These are phyloP conservation scores for Oscheius myriophilus DNA, from an alignment of 2,888 invertebrate genomes.

Conservation along the genomic window DNA sequence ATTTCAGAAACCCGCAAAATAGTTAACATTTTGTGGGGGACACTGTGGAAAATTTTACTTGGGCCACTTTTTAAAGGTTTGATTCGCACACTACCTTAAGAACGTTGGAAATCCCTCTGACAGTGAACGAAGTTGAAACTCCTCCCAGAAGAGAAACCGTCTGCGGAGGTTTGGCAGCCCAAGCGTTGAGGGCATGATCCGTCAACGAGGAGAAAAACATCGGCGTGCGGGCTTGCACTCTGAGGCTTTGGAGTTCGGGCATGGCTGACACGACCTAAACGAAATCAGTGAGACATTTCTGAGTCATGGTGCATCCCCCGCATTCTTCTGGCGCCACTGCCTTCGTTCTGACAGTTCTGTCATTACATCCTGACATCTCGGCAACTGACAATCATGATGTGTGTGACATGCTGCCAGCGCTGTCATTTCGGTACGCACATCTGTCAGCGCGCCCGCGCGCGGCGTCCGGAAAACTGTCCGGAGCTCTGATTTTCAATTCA, in stretches of 20 bases:
- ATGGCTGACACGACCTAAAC: conserved; percentile 38
- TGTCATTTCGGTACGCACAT: conserved; percentile 31
- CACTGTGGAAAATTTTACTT: too few relatives aligned
- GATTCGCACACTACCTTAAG: conserved; percentile 24
- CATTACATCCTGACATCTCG: conserved; percentile 31
- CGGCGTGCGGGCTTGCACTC: conserved; percentile 40
- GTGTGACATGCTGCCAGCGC: conserved; percentile 29
- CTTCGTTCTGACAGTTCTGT: conserved; percentile 27
- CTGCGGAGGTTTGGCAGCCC: conserved; percentile 27
- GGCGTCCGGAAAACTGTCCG: conserved; percentile 18
- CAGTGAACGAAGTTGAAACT: conserved; percentile 15
- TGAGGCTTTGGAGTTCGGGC: conserved; percentile 31
- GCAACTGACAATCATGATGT: conserved; percentile 28
- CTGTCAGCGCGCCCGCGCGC: conserved; percentile 20
- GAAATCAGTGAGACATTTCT: conserved; percentile 1
- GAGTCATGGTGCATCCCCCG: conserved; percentile 19
- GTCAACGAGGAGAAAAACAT: conserved; percentile 38
- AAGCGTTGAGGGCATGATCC: conserved; percentile 36
- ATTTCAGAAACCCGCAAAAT: not conserved
- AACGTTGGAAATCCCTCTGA: conserved; percentile 19
- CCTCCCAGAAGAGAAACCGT: not conserved
- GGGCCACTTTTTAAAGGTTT: too few relatives aligned
- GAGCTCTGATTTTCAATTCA: too few relatives aligned
- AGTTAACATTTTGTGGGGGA: not conserved
- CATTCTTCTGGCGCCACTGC: not conserved